Base-by-base conservation (phyloP, 1,140 invertebrate genomes). In the Wasmannia auropunctata region DNA sequence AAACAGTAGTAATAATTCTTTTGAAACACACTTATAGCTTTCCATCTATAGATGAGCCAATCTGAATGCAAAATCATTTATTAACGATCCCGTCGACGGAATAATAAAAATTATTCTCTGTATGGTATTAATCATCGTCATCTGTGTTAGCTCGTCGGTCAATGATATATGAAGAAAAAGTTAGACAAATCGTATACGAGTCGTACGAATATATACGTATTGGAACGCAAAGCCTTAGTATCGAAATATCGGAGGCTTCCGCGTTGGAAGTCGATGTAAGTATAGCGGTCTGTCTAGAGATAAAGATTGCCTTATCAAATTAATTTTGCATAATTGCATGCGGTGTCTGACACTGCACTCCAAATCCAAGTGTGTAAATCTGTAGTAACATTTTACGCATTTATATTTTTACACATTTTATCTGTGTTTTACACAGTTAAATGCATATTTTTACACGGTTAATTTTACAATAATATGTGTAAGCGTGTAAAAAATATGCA, bases 191-290 rank as follows among this genome's bases (percentile, higher is more conserved):
- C 22, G 87, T 87, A 81, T 87, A 86, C 51, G 86, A 88, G 85
- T 89, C 70, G 58, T 54, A 76, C 22, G 85, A 85, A 37, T 37
- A 37, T 37, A 37, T 75, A 74, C 85, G 43, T 58, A 62, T 51
- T 43, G 79, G 22, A 69, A 77, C 69, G 81, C 74, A 91, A 92
- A 92, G 90, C 87, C 83, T 88, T 51, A 83, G 37, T 49, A 58
- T 31, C 49, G 56, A 81, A 85, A 88, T 91, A 91, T 72, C 25
- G n/a, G 58, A 11, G 76, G 72, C 86, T 90, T 92, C 86, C 28
- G 5, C 51, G 37, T 56, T 62, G 83, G 74, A 70, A 77, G 58
- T 69, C 60, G 34, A 60, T 3, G n/a, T n/a, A 80, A 51, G 8
- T 43, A 56, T n/a, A 51, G 5, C 22, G 19, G 34, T n/a, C 11